Evolutionary conservation across 2,888 invertebrate genomes (phyloP).

Genomic region (Drosophila multiciliata): DNA sequence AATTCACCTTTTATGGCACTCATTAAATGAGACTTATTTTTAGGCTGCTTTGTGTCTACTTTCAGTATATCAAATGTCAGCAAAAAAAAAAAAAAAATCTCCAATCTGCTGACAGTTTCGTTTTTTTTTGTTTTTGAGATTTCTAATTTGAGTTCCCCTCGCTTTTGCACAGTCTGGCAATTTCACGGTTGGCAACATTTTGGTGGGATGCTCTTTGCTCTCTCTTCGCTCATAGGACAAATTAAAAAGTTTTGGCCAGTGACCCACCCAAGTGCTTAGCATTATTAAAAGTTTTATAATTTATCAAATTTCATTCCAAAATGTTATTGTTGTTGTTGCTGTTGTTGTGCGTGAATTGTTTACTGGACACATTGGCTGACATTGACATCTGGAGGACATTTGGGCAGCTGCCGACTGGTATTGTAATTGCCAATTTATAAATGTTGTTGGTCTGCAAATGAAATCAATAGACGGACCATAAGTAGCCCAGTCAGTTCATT

Average conservation of each 20-base stretch:
- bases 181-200: constrained; percentile 76
- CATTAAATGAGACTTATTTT: constrained; percentile 37
- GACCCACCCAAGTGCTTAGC: constrained; percentile 56
- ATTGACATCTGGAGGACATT: constrained; percentile 41
- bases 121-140: constrained; percentile 20
- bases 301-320: constrained; percentile 64
- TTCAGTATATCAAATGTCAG: constrained; percentile 64
- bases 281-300: constrained; percentile 78
- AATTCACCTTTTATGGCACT: constrained; percentile 46
- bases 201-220: constrained; percentile 50
- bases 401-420: constrained; percentile 36
- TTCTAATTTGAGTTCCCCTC: constrained; percentile 21
- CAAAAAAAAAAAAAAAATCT: constrained; percentile 50
- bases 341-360: constrained; percentile 50
- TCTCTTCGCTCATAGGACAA: constrained; percentile 55
- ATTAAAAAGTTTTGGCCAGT: constrained; percentile 71
- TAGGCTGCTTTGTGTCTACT: constrained; percentile 27
- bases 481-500: constrained; percentile 61
- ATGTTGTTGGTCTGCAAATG: constrained; percentile 43
- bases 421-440: constrained; percentile 59
- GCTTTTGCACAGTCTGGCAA: constrained; percentile 43
- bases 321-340: constrained; percentile 6
- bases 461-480: constrained; percentile 61
- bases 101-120: constrained; percentile 72
- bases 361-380: constrained; percentile 58